Percentiles rank a stretch among this genome's conserved stretches.
These are phyloP conservation scores for Arremon brunneinucha DNA, from an alignment of 2,797 vertebrate genomes.

Conservation along the genomic window DNA sequence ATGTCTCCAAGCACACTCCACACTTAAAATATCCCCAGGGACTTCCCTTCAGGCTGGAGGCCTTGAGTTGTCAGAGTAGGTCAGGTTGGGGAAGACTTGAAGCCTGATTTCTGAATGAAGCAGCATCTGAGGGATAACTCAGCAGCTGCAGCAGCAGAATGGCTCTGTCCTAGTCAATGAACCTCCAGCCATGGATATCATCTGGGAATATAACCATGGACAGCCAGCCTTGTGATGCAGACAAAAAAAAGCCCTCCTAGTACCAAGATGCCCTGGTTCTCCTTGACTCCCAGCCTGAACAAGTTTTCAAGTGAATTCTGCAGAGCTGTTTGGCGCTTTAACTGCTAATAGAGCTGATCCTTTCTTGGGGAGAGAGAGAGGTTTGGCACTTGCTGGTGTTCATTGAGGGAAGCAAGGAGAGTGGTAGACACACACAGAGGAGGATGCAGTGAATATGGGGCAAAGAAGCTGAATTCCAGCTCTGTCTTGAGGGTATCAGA, in stretches of 20 bases:
- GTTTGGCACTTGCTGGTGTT: not conserved
- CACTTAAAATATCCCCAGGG: not conserved
- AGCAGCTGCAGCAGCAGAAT: not conserved
- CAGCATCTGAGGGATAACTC: not conserved
- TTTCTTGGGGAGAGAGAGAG: not conserved
- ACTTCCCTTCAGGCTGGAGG: not conserved
- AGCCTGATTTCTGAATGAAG: conserved; percentile 16
- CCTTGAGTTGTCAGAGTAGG: not conserved
- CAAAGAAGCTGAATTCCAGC: not conserved
- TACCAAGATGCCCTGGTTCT: not conserved
- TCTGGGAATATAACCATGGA: not conserved
- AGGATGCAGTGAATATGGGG: not conserved
- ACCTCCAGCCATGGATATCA: not conserved
- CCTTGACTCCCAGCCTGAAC: not conserved
- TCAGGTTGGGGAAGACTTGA: not conserved
- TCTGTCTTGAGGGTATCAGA: not conserved
- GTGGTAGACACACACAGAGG: not conserved
- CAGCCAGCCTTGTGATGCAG: not conserved
- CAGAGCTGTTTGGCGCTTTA: not conserved
- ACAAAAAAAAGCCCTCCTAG: not conserved
- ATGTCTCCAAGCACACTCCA: not conserved
- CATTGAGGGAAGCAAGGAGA: not conserved
- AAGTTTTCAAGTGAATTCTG: not conserved
- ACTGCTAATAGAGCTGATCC: not conserved
- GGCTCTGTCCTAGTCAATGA: not conserved